phyloP scores from a whole-genome alignment of 1,140 invertebrate genomes.

The Sipha flava region DNA sequence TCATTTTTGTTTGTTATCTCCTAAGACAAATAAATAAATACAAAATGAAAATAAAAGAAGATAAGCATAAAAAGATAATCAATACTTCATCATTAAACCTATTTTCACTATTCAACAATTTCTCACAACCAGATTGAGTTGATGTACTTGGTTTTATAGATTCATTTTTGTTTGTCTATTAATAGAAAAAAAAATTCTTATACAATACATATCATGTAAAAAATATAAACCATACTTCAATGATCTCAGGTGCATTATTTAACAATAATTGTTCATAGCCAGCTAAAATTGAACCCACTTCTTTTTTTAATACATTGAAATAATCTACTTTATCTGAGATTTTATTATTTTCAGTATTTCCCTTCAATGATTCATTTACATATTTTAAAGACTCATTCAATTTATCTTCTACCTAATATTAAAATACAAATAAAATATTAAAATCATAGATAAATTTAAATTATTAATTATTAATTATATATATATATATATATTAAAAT shows the following conservation, averaged over 20 bases:
- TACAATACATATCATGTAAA: too few species aligned
- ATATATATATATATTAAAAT: too few species aligned
- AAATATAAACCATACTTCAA: too few species aligned
- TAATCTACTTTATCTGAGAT: not conserved
- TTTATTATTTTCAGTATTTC: not conserved
- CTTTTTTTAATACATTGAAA: not conserved
- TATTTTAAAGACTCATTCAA: not conserved
- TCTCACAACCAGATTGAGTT: too few species aligned
- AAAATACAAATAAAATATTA: not conserved
- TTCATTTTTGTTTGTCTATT: too few species aligned
- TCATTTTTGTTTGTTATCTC: not conserved
- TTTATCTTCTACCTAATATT: not conserved
- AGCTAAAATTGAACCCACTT: not conserved
- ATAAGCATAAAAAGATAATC: too few species aligned
- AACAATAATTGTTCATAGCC: not conserved
- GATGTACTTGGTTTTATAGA: too few species aligned
- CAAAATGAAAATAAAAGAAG: too few species aligned
- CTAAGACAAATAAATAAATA: not conserved
- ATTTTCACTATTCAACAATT: too few species aligned
- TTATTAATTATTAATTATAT: not conserved
- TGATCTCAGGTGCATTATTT: too few species aligned
- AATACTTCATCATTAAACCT: too few species aligned
- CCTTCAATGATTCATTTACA: not conserved
- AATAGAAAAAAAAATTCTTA: too few species aligned
- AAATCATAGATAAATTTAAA: not conserved